Percentiles rank a stretch among this genome's conserved stretches.
These are phyloP conservation scores for Gonatopus flavifemur DNA, from an alignment of 1,140 invertebrate genomes.

Conservation along the genomic window DNA sequence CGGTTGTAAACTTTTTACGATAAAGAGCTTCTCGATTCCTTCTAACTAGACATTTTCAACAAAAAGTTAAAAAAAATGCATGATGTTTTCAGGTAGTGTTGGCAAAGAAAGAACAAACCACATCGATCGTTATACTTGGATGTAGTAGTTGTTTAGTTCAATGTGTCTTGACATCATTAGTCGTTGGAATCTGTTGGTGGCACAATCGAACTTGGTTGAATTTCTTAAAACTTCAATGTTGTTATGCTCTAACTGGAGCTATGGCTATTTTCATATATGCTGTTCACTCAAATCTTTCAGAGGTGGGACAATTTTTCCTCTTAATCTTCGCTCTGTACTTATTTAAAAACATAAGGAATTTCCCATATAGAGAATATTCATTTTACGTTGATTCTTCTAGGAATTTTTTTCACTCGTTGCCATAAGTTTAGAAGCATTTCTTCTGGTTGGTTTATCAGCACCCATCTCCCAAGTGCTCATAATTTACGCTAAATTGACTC, in stretches of 20 bases:
- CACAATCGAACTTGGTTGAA: slow-evolving; percentile 64
- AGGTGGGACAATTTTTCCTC: slow-evolving; percentile 46
- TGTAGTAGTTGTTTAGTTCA: slow-evolving; percentile 64
- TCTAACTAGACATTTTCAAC: no score
- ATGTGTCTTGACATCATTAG: slow-evolving; percentile 59
- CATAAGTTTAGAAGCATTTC: slow-evolving; percentile 58
- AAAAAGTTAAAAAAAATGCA: no score
- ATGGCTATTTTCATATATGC: slow-evolving; percentile 68
- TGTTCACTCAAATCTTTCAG: slow-evolving; percentile 58
- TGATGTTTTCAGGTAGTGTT: slow-evolving; percentile 28
- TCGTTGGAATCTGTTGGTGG: slow-evolving; percentile 63
- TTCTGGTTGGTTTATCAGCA: slow-evolving; percentile 61
- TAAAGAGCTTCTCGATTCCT: no score
- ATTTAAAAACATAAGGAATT: no score
- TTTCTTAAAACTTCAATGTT: slow-evolving; percentile 70
- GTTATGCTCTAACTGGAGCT: slow-evolving; percentile 61
- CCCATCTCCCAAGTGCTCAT: slow-evolving; percentile 63
- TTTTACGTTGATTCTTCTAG: slow-evolving; percentile 25
- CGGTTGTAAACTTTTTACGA: no score
- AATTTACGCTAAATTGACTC: slow-evolving; percentile 61
- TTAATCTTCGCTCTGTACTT: no score
- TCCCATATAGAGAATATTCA: not conserved
- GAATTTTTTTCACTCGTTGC: slow-evolving; percentile 52
- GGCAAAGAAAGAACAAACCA: slow-evolving; percentile 36
- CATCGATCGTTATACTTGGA: slow-evolving; percentile 62